These are phyloP conservation scores for Drosophila ohnishii DNA, from an alignment of 1,140 invertebrate genomes.

Conservation along the genomic window DNA sequence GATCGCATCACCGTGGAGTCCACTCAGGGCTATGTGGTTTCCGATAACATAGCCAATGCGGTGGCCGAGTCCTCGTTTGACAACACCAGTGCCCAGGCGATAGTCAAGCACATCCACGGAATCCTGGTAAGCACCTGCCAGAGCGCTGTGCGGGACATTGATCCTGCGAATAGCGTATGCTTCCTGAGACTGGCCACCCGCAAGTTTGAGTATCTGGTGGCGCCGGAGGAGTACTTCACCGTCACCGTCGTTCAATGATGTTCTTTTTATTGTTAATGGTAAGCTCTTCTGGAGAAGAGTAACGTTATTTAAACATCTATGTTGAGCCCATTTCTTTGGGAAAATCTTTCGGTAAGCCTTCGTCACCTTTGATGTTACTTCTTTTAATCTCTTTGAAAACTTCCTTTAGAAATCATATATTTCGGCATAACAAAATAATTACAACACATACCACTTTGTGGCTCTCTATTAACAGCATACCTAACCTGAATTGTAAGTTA, in stretches of 20 bases:
- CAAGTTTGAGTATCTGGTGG: slow-evolving; percentile 75
- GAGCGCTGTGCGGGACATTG: slow-evolving; percentile 69
- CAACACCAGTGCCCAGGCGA: slow-evolving; percentile 70
- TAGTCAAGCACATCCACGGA: slow-evolving; percentile 66
- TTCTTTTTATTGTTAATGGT: too few relatives aligned
- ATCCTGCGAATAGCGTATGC: slow-evolving; percentile 62
- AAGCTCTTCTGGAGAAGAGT: background rate
- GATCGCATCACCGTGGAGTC: slow-evolving; percentile 70
- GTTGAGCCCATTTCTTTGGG: background rate
- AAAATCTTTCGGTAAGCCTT: background rate
- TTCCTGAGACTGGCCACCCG: slow-evolving; percentile 68
- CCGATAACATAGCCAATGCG: slow-evolving; percentile 58
- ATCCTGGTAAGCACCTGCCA: slow-evolving; percentile 51
- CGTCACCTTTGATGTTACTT: background rate
- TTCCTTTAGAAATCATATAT: background rate
- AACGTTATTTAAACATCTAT: background rate
- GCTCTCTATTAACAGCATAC: too few relatives aligned
- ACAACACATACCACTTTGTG: too few relatives aligned
- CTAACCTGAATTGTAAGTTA: background rate
- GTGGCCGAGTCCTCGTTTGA: slow-evolving; percentile 71
- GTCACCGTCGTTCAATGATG: slow-evolving; percentile 71
- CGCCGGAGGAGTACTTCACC: slow-evolving; percentile 74
- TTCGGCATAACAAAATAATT: background rate
- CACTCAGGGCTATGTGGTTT: slow-evolving; percentile 63
- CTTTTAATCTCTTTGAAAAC: background rate